Evolutionary conservation across 1,140 invertebrate genomes (phyloP).

Genomic region (Bombus difficillimus): DNA sequence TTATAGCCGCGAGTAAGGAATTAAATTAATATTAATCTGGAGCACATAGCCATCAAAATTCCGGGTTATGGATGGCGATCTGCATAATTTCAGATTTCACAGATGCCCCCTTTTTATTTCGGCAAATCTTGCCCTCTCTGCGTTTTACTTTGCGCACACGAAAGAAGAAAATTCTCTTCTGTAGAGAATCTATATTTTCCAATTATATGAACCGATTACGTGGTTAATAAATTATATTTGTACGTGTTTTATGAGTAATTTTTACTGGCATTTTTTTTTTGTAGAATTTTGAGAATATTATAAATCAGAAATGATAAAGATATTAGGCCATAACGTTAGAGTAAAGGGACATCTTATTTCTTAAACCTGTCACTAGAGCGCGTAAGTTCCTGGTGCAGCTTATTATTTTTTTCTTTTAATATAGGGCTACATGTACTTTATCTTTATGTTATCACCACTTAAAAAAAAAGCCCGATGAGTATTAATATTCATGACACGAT

Average conservation of each 20-base stretch:
- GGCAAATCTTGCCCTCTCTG: constrained; percentile 5
- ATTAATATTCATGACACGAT: no score
- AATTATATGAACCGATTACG: not conserved
- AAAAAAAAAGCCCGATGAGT: no score
- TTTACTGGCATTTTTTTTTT: not conserved
- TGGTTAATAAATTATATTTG: not conserved
- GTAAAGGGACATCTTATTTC: not conserved
- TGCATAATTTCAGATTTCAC: constrained; percentile 77
- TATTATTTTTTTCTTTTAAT: not conserved
- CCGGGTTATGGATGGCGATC: constrained; percentile 69
- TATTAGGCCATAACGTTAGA: not conserved
- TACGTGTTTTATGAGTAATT: not conserved
- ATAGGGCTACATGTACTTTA: no score
- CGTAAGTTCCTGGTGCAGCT: not conserved
- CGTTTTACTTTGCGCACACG: not conserved
- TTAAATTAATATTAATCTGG: constrained; percentile 81
- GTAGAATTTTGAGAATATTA: not conserved
- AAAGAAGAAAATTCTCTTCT: not conserved
- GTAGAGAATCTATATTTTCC: no score
- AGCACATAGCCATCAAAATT: constrained; percentile 73
- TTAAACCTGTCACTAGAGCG: not conserved
- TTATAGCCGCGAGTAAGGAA: constrained; percentile 77
- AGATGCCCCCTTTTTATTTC: constrained; percentile 54
- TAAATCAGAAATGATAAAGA: not conserved
- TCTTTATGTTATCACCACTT: no score